These are phyloP conservation scores for Passer domesticus DNA, from an alignment of 2,113 vertebrate genomes.

Conservation along the genomic window DNA sequence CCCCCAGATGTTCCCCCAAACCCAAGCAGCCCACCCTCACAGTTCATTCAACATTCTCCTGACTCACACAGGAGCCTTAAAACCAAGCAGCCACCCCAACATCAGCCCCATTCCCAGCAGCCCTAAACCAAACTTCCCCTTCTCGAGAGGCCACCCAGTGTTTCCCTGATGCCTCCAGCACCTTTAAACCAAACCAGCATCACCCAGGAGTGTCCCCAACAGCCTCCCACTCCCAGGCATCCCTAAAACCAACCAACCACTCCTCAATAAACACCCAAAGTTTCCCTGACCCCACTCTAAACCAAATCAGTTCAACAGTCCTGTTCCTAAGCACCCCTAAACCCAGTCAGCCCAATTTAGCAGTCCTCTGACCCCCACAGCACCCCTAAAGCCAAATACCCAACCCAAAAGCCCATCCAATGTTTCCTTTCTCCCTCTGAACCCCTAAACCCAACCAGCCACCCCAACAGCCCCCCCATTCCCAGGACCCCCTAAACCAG, in stretches of 20 bases:
- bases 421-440: background rate
- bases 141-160: background rate
- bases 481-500: background rate
- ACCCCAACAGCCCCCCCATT: background rate
- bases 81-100: background rate
- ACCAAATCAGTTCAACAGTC: background rate
- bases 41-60: background rate
- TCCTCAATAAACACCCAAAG: background rate
- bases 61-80: background rate
- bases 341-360: background rate
- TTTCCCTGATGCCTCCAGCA: background rate
- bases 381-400: background rate
- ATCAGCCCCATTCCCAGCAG: background rate
- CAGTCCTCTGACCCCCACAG: background rate
- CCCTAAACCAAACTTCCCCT: background rate
- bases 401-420: background rate
- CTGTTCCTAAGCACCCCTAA: background rate
- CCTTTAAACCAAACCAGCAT: background rate
- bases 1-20: background rate
- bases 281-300: background rate
- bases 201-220: background rate
- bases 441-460: background rate
- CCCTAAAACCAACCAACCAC: background rate
- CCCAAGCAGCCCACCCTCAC: background rate
- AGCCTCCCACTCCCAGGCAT: background rate